Evolutionary conservation across 2,888 invertebrate genomes (phyloP).

Genomic region (Cryptophagus acutangulus): DNA sequence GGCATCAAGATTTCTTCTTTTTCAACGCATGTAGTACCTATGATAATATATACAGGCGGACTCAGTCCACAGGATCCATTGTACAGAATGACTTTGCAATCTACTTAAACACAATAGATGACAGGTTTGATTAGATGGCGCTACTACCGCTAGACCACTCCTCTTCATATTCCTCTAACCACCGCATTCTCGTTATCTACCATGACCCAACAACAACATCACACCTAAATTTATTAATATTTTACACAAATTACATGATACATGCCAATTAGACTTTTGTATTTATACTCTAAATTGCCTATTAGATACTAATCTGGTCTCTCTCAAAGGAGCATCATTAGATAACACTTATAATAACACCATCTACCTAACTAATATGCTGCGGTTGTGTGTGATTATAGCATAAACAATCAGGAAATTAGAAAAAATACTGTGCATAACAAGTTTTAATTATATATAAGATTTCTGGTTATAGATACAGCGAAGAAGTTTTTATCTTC

Average conservation of each 20-base stretch:
- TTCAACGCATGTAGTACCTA: not conserved
- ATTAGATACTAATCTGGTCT: too few relatives aligned
- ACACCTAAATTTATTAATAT: constrained; percentile 1
- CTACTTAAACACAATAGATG: constrained; percentile 6
- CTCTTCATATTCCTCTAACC: not conserved
- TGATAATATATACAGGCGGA: not conserved
- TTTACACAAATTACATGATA: constrained; percentile 1
- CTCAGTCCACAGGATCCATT: constrained; percentile 14
- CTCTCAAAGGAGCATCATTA: too few relatives aligned
- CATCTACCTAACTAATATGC: too few relatives aligned
- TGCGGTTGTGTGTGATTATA: too few relatives aligned
- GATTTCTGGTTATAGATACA: too few relatives aligned
- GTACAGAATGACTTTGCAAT: constrained; percentile 27
- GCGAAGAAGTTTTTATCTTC: too few relatives aligned
- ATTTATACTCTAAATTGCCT: too few relatives aligned
- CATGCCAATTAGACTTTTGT: constrained; percentile 1
- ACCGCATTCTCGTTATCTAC: constrained; percentile 10
- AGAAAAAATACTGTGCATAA: too few relatives aligned
- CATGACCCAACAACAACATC: constrained; percentile 11
- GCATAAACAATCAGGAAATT: too few relatives aligned
- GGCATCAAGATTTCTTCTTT: not conserved
- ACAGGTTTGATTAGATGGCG: constrained; percentile 6
- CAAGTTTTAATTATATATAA: too few relatives aligned
- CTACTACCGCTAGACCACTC: constrained; percentile 3
- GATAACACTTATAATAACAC: too few relatives aligned